Base-by-base conservation (phyloP, 2,888 invertebrate species). In the Chymomyza procnemis region DNA sequence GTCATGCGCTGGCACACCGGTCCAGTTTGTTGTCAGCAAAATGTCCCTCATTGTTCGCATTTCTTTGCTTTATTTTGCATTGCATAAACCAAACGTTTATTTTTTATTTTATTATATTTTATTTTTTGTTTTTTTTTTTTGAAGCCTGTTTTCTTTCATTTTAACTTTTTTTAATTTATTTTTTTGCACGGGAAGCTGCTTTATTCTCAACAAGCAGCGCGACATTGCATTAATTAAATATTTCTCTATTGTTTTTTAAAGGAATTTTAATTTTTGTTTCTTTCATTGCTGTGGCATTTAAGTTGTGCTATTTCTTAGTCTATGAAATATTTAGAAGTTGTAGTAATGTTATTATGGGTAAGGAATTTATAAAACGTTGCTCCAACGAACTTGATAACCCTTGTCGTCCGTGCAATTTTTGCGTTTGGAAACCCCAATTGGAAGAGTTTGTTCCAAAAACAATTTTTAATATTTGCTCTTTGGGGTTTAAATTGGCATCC, bases 171-270 rank as follows among this genome's bases (percentile, higher is more conserved):
- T 12, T 16, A 26, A 16, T 74, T 78, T 56, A 26, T 69, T 72
- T 76, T 2, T 4, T 75, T 72, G 61, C 75, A 67, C 69, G 1
- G 47, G 16, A 12, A 52, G 52, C 52, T 52, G 75, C 61, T 76
- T 71, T 68, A 64, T 69, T 75, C 64, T 67, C 69, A 68, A 69
- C 60, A 64, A 57, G 77, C 57, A 26, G 69, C 62, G 68, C 65
- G 79, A 76, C 79, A 74, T n/a, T 72, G 86, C 84, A 81, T 83
- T 81, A 85, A 81, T 81, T 81, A 85, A 83, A 85, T 81, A 83
- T 47, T 60, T 19, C 22, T 21, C 48, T 47, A 9, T 22, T 47
- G 21, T 60, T 46, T 9, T 59, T 22, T 56, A 54, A 18, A 26
- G 26, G 19, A 19, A 14, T 54, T 19, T 54, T 22, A 50, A 4